These are phyloP conservation scores for Cyanistes caeruleus DNA, from an alignment of 2,113 vertebrate species.

Conservation along the genomic window DNA sequence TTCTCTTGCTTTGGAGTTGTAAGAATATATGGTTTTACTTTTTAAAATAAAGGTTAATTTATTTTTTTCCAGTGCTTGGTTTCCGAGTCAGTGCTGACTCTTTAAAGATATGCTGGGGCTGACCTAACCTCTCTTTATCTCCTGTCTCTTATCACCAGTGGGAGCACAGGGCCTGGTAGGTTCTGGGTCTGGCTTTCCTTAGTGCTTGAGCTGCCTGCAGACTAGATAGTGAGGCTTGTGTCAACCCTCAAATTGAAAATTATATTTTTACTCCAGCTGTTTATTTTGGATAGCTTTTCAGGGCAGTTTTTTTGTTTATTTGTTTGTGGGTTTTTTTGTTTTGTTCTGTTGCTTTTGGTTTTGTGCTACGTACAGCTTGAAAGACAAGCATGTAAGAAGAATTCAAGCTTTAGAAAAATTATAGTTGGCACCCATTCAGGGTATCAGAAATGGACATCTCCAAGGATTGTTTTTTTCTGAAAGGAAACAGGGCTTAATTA, in stretches of 20 bases:
- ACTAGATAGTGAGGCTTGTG: not conserved
- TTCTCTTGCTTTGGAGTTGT: not conserved
- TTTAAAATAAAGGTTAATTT: not conserved
- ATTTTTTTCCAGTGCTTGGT: not conserved
- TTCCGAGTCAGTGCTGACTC: not conserved
- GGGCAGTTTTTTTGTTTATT: not conserved
- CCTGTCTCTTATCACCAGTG: not conserved
- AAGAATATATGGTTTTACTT: conserved; percentile 5
- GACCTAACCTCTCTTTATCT: conserved; percentile 26
- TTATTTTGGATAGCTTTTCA: not conserved
- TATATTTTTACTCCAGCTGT: not conserved
- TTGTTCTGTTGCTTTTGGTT: not conserved
- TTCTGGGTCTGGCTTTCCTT: conserved; percentile 17
- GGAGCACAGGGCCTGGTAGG: not conserved
- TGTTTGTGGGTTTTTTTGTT: not conserved
- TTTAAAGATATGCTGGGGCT: not conserved
- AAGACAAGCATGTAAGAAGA: not conserved
- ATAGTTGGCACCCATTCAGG: not conserved
- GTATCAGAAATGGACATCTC: not conserved
- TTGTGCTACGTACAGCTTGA: not conserved
- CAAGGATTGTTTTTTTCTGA: not conserved
- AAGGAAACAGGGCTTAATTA: not conserved
- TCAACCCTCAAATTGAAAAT: not conserved
- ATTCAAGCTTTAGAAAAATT: not conserved
- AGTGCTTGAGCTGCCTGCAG: not conserved